These are phyloP conservation scores for Nemotelus pantherinus DNA, from an alignment of 2,888 invertebrate genomes.

Conservation along the genomic window DNA sequence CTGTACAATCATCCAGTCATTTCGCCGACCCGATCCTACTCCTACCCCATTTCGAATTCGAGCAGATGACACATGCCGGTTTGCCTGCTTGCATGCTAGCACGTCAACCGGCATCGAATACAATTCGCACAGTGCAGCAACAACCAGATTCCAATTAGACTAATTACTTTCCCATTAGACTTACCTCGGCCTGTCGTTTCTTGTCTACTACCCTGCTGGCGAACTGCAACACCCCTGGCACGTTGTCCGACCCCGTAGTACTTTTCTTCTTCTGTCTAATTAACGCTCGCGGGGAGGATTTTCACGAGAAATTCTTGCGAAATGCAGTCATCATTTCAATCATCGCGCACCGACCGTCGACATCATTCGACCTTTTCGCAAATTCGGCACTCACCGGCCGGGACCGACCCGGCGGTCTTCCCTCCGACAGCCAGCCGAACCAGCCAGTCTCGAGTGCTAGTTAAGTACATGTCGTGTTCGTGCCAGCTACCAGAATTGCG, in stretches of 20 bases:
- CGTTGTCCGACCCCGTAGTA: background rate
- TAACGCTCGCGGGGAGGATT: background rate
- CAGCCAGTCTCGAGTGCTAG: background rate
- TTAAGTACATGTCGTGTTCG: background rate
- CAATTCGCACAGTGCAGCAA: no score
- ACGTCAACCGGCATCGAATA: background rate
- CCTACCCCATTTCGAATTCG: background rate
- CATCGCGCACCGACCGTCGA: constrained; percentile 7
- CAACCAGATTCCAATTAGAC: constrained; percentile 21
- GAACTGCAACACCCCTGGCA: background rate
- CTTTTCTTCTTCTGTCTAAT: background rate
- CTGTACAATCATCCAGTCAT: constrained; percentile 8
- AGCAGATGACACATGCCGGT: background rate
- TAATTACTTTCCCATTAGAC: constrained; percentile 19
- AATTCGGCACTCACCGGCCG: constrained; percentile 20
- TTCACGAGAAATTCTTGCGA: constrained; percentile 23
- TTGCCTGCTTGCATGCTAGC: background rate
- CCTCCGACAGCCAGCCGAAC: background rate
- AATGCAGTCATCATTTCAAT: constrained; percentile 28
- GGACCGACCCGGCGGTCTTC: background rate
- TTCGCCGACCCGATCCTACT: background rate
- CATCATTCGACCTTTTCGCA: background rate
- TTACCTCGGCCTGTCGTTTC: constrained; percentile 20
- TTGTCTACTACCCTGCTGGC: constrained; percentile 4
- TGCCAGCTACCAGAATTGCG: background rate